Evolutionary conservation across 2,888 invertebrate species (phyloP).

Genomic region (Nomada flava): DNA sequence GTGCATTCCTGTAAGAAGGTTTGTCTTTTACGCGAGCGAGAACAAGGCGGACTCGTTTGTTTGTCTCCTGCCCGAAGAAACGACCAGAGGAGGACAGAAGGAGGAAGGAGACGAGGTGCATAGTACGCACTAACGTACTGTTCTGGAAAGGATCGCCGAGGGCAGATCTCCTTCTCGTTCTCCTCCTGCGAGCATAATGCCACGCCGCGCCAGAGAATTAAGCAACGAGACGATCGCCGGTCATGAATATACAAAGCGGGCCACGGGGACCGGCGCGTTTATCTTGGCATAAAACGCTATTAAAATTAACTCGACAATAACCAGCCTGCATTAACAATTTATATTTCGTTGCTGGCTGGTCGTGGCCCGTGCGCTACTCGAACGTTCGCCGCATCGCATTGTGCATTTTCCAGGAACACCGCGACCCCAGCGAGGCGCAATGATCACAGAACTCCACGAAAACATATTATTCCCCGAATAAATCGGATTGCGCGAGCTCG

Average conservation of each 20-base stretch:
- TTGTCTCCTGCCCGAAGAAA: slow-evolving; percentile 13
- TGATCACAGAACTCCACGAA: slow-evolving; percentile 22
- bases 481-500: slow-evolving; percentile 13
- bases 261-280: slow-evolving; percentile 46
- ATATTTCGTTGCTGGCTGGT: slow-evolving; percentile 43
- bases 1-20: slow-evolving; percentile 45
- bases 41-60: slow-evolving; percentile 37
- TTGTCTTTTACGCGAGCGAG: slow-evolving; percentile 41
- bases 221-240: slow-evolving; percentile 52
- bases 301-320: slow-evolving; percentile 68
- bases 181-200: slow-evolving; percentile 50
- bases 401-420: slow-evolving; percentile 40
- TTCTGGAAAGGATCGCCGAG: slow-evolving; percentile 48
- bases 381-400: slow-evolving; percentile 9
- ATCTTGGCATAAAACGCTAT: slow-evolving; percentile 63
- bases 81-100: slow-evolving; percentile 12
- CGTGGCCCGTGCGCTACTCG: background rate
- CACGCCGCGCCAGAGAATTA: slow-evolving; percentile 40
- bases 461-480: slow-evolving; percentile 44
- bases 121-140: background rate
- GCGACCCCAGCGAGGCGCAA: background rate
- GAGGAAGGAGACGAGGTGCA: slow-evolving; percentile 2
- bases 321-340: slow-evolving; percentile 61
- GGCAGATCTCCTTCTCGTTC: slow-evolving; percentile 50
- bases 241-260: slow-evolving; percentile 64